phyloP scores from a whole-genome alignment of 2,888 invertebrate genomes.

The Amphimallon solstitiale region DNA sequence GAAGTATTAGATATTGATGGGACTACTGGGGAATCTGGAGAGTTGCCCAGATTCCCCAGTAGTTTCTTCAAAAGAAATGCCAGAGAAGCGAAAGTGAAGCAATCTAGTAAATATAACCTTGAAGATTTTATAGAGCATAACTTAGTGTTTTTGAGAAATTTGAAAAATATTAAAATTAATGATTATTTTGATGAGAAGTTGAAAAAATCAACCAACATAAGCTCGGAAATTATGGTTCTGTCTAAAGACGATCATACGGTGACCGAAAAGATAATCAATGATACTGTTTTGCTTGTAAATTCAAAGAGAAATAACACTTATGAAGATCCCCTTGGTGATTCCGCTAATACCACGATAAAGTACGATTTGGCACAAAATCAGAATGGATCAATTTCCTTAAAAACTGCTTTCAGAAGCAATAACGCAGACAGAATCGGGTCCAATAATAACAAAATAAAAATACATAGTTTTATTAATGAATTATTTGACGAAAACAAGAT shows the following conservation, averaged over 20 bases:
- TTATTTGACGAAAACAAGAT: not conserved
- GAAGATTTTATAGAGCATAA: not conserved
- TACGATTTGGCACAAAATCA: no score
- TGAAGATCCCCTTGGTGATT: not conserved
- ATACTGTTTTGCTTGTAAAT: slow-evolving; percentile 4
- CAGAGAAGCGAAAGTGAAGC: not conserved
- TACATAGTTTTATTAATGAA: not conserved
- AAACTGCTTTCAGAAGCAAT: not conserved
- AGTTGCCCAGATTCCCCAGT: not conserved
- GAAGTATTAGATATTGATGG: slow-evolving; percentile 23
- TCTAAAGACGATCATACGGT: not conserved
- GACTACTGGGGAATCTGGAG: not conserved
- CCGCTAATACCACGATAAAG: not conserved
- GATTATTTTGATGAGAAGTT: not conserved
- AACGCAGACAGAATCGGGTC: not conserved
- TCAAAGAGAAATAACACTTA: not conserved
- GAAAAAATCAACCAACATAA: slow-evolving; percentile 15
- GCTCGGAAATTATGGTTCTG: slow-evolving; percentile 8
- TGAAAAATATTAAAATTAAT: slow-evolving; percentile 24
- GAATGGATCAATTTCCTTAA: no score
- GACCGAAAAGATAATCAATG: not conserved
- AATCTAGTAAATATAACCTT: not conserved
- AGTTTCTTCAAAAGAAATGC: slow-evolving; percentile 1
- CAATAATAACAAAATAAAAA: not conserved
- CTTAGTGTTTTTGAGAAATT: slow-evolving; percentile 12